Evolutionary conservation across 2,888 invertebrate genomes (phyloP).

Genomic region (Nymphalis polychloros): DNA sequence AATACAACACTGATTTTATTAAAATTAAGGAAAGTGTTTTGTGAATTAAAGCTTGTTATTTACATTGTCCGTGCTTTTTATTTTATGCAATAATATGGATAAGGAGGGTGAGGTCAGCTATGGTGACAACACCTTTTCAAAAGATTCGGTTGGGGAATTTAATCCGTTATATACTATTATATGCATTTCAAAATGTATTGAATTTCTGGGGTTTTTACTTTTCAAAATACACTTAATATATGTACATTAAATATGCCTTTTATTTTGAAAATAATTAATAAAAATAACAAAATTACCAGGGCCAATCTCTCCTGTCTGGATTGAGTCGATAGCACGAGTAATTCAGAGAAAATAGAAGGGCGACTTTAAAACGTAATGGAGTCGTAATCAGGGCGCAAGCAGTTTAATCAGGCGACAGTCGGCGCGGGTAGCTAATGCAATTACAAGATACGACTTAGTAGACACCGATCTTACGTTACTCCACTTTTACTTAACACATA

Average conservation of each 20-base stretch:
- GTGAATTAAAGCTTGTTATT: too few relatives aligned
- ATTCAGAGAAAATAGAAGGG: constrained; percentile 26
- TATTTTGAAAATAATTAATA: too few relatives aligned
- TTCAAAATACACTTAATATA: neutral
- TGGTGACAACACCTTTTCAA: too few relatives aligned
- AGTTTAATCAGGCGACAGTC: constrained; percentile 55
- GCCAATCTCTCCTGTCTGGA: neutral
- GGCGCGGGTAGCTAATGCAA: constrained; percentile 35
- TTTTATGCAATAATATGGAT: too few relatives aligned
- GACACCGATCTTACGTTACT: constrained; percentile 19
- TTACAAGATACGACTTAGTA: constrained; percentile 44
- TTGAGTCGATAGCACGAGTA: constrained; percentile 16
- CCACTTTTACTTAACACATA: constrained; percentile 9
- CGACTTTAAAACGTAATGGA: constrained; percentile 50
- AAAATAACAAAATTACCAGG: too few relatives aligned
- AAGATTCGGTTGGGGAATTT: too few relatives aligned
- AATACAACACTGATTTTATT: too few relatives aligned
- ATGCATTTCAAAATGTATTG: neutral
- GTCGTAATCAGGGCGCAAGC: constrained; percentile 52
- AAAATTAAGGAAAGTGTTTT: too few relatives aligned
- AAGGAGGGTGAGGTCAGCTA: too few relatives aligned
- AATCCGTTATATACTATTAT: too few relatives aligned
- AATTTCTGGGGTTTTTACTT: neutral
- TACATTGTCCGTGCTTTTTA: too few relatives aligned
- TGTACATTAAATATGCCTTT: too few relatives aligned